phyloP scores from a whole-genome alignment of 2,113 vertebrate species.

The Colaptes auratus region DNA sequence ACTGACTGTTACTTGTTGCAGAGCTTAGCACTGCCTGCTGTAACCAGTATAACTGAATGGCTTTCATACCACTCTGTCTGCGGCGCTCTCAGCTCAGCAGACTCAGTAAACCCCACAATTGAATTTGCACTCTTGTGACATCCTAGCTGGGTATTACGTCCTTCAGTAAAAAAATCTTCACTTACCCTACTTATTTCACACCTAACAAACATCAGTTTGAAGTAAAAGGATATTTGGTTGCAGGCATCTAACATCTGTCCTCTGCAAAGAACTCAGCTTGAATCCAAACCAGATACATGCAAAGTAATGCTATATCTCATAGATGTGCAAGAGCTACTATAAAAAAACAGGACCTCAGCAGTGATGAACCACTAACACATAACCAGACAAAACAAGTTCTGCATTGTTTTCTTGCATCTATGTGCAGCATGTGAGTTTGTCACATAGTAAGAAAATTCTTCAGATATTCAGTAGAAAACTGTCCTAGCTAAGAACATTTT shows the following conservation, averaged over 20 bases:
- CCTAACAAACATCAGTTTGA: not conserved
- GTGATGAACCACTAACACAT: not conserved
- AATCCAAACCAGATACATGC: not conserved
- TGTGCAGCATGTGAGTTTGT: not conserved
- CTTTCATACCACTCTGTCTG: not conserved
- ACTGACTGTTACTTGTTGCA: not conserved
- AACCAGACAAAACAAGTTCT: not conserved
- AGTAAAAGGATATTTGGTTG: not conserved
- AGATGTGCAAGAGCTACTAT: not conserved
- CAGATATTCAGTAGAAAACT: not conserved
- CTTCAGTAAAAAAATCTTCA: not conserved
- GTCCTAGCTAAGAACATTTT: not conserved
- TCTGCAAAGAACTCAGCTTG: not conserved
- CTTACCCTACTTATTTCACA: not conserved
- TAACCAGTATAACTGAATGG: not conserved
- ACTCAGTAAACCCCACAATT: not conserved
- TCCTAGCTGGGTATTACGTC: not conserved
- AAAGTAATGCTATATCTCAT: not conserved
- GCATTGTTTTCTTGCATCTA: not conserved
- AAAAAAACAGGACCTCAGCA: not conserved
- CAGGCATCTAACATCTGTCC: not conserved
- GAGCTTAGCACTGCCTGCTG: not conserved
- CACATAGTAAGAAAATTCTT: not conserved
- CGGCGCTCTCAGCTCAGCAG: not conserved
- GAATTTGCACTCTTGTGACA: not conserved